phyloP scores from a whole-genome alignment of 1,140 invertebrate species.

The Magallana gigas region DNA sequence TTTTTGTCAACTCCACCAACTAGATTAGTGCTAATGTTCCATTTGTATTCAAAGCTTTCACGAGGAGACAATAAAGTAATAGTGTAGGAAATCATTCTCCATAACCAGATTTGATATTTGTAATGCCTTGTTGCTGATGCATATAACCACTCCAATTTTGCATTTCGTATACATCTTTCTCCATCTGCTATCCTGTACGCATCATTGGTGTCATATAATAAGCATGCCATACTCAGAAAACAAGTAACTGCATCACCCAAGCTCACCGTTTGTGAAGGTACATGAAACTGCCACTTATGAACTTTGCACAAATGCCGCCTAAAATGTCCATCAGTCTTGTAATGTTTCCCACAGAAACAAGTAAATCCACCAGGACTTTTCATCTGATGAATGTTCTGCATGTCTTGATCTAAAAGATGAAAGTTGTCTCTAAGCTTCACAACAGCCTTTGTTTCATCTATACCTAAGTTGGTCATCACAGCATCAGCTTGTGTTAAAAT shows the following conservation, averaged over 20 bases:
- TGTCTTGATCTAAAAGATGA: not conserved
- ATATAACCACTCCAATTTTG: constrained; percentile 23
- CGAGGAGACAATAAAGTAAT: not conserved
- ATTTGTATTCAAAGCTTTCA: constrained; percentile 51
- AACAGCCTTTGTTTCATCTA: no score
- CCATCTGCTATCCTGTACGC: no score
- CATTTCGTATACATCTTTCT: constrained; percentile 30
- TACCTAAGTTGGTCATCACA: no score
- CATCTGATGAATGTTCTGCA: not conserved
- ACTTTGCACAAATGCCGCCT: not conserved
- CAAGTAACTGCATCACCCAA: constrained; percentile 45
- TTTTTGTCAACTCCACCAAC: constrained; percentile 51
- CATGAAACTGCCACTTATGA: not conserved
- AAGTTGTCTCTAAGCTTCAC: no score
- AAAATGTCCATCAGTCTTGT: not conserved
- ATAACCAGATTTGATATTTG: constrained; percentile 48
- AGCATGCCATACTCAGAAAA: not conserved
- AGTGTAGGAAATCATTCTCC: constrained; percentile 33
- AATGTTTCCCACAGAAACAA: not conserved
- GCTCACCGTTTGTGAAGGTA: not conserved
- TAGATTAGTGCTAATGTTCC: constrained; percentile 48
- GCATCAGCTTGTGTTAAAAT: no score
- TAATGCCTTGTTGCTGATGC: constrained; percentile 36
- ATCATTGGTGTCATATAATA: no score
- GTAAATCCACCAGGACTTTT: not conserved